Conservation (phyloP, 2,797 vertebrate genomes). For the Falco biarmicus region DNA sequence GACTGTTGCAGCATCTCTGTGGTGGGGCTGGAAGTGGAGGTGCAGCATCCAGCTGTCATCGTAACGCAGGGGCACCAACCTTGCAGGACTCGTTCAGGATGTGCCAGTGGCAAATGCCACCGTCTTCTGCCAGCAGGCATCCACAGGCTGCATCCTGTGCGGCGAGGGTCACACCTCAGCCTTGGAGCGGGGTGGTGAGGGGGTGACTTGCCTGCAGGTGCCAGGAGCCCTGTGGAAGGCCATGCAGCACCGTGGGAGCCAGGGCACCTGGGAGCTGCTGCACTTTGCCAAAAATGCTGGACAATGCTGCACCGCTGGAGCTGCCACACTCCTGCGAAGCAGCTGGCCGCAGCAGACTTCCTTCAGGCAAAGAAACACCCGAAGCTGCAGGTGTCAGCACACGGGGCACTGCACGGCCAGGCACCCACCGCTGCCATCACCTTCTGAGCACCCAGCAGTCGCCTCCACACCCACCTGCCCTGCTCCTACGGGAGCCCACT, state of each 20-base stretch:
- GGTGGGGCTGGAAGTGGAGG: background rate
- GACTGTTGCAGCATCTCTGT: background rate
- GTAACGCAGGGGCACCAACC: background rate
- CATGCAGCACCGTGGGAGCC: fast-evolving
- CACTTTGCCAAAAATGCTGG: background rate
- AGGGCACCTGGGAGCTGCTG: fast-evolving
- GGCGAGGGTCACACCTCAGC: fast-evolving
- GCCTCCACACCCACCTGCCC: fast-evolving
- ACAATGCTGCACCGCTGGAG: background rate
- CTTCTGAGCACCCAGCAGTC: fast-evolving
- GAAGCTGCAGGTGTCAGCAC: background rate
- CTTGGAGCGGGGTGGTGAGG: fast-evolving
- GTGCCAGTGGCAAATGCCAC: background rate
- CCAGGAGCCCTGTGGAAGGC: background rate
- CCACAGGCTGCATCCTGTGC: fast-evolving
- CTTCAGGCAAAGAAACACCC: background rate
- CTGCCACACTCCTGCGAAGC: background rate
- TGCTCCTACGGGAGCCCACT: background rate
- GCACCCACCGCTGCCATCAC: fast-evolving
- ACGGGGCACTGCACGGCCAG: background rate
- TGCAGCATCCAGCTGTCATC: background rate
- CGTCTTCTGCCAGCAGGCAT: fast-evolving
- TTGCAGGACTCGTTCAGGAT: fast-evolving
- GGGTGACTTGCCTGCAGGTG: fast-evolving
- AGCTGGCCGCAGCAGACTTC: background rate